Base-by-base conservation (phyloP, 2,888 invertebrate species). In the Papilio elwesi region DNA sequence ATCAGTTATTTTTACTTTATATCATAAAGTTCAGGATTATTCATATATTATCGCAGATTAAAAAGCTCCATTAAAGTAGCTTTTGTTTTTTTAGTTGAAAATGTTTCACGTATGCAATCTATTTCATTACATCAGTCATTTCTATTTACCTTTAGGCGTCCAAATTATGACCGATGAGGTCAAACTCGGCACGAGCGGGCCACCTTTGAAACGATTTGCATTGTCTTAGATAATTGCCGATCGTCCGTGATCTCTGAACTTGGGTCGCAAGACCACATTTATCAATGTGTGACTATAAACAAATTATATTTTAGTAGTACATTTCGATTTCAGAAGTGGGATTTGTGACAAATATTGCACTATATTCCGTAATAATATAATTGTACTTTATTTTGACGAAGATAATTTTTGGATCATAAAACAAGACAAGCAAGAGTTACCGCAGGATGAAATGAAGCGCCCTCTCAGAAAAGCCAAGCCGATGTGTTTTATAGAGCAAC, bases 241-340 rank as follows among this genome's bases (percentile, higher is more conserved):
- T 38, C 26, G 68, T 51, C 71, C 67, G 36, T 71, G 71, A 71
- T 43, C 59, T 71, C 47, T 71, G 70, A 74, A 74, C 62, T 74
- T 73, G 59, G 59, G 66, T 66, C 51, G 51, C 47, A 26, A 26
- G 26, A 47, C 15, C 7, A 36, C 57, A 66, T 71, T 62, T n/a
- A 26, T 26, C 26, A 26, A 55, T 12, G 36, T 16, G 26, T 16
- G 38, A 66, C n/a, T 47, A n/a, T 15, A 49, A 57, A 53, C 63
- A 52, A 47, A 70, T 52, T 36, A 13, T 10, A 8, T 47, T 63
- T 53, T 55, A n/a, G 15, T 47, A n/a, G 8, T 49, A 48, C 13
- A 26, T n/a, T 26, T 26, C 26, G 26, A 26, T 26, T 2, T 26
- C 26, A 26, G 26, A 26, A 26, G 4, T 26, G 26, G 26, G 26